Evolutionary conservation across 2,113 vertebrate species (phyloP).

Genomic region (Vanacampus margaritifer): DNA sequence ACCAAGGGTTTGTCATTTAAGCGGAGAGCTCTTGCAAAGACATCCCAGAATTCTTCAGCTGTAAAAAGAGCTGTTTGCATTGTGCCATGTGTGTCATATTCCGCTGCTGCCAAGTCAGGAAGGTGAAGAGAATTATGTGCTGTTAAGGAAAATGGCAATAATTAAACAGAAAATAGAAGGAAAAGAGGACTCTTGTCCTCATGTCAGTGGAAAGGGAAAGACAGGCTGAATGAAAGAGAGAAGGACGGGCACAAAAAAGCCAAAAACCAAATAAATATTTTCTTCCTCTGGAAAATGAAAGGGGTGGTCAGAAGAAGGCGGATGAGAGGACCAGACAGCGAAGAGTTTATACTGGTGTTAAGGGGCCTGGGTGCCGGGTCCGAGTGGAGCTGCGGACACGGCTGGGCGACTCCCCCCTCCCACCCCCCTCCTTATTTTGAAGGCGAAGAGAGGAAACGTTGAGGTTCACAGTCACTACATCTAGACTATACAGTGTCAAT

Average conservation of each 20-base stretch:
- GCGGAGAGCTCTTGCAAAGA: conserved; percentile 33
- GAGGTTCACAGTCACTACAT: conserved; percentile 77
- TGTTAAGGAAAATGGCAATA: conserved; percentile 67
- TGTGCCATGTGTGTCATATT: conserved; percentile 25
- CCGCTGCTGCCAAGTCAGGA: conserved; percentile 51
- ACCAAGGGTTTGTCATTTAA: conserved; percentile 59
- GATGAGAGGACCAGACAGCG: conserved; percentile 54
- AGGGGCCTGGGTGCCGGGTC: conserved; percentile 66
- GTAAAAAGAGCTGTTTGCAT: conserved; percentile 52
- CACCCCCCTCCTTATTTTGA: conserved; percentile 53
- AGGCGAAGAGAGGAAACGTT: conserved; percentile 59
- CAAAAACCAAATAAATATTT: conserved; percentile 72
- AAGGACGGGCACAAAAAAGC: conserved; percentile 52
- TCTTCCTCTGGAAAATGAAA: conserved; percentile 69
- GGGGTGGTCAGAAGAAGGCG: conserved; percentile 36
- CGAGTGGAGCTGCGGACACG: conserved; percentile 62
- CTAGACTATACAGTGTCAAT: conserved; percentile 82
- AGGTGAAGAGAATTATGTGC: conserved; percentile 65
- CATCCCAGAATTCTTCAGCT: conserved; percentile 60
- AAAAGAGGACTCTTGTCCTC: conserved; percentile 50
- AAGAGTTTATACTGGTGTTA: conserved; percentile 63
- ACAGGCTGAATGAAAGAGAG: conserved; percentile 27
- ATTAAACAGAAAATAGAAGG: conserved; percentile 63
- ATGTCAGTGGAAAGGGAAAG: conserved; percentile 49
- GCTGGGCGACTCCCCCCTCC: conserved; percentile 56